phyloP scores from a whole-genome alignment of 2,113 vertebrate genomes.

The Pelecanus crispus region DNA sequence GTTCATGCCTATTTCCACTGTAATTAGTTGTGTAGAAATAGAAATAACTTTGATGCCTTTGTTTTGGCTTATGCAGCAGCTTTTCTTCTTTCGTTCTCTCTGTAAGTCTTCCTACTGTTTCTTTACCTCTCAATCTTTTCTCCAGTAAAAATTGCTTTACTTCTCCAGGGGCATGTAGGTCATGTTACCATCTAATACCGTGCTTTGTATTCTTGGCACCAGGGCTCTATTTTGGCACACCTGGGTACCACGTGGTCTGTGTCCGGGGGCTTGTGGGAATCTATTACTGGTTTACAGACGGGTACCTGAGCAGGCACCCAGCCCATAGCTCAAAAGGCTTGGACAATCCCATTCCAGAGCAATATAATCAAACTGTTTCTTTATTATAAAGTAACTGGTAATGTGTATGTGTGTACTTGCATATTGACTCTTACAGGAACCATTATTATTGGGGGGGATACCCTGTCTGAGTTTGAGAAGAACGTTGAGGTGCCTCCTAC shows the following conservation, averaged over 20 bases:
- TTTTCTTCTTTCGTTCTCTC: neutral
- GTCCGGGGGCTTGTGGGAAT: neutral
- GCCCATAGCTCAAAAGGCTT: neutral
- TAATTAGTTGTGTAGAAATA: neutral
- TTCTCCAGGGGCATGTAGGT: neutral
- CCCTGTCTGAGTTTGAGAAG: neutral
- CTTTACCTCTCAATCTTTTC: neutral
- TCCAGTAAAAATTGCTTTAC: neutral
- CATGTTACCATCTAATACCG: neutral
- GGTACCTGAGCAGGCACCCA: neutral
- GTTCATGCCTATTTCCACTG: neutral
- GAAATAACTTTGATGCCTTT: neutral
- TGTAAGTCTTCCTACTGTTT: neutral
- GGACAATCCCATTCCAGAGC: neutral
- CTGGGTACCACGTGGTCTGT: neutral
- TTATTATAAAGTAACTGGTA: neutral
- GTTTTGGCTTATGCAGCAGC: neutral
- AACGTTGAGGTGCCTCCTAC: neutral
- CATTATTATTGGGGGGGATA: neutral
- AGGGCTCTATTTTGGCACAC: neutral
- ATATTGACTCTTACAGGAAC: neutral
- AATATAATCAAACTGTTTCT: neutral
- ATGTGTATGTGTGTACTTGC: neutral
- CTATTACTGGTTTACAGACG: rapidly evolving
- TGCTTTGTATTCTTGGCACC: neutral